These are phyloP conservation scores for Edolisoma coerulescens DNA, from an alignment of 2,113 vertebrate species.

Conservation along the genomic window DNA sequence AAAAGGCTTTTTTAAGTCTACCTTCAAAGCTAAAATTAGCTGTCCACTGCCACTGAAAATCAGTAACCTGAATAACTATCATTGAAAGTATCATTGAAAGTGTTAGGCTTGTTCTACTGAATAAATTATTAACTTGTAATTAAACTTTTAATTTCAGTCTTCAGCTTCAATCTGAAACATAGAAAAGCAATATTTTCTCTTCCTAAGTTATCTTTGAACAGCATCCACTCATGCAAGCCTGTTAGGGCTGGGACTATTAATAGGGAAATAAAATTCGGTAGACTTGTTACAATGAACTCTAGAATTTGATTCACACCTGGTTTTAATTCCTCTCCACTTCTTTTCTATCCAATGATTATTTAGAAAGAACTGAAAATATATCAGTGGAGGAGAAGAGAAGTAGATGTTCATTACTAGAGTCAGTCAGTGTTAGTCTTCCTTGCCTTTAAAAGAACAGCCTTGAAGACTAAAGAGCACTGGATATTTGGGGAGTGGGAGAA, in stretches of 20 bases:
- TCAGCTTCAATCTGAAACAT: neutral
- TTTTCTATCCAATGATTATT: neutral
- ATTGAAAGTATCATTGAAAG: neutral
- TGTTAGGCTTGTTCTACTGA: neutral
- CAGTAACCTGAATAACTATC: neutral
- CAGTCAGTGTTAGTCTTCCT: neutral
- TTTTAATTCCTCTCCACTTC: neutral
- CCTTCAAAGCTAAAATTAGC: neutral
- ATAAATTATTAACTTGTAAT: neutral
- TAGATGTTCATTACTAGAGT: neutral
- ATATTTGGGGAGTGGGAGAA: neutral
- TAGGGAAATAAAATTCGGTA: neutral
- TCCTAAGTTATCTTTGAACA: neutral
- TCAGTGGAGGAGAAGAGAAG: neutral
- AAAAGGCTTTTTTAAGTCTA: neutral
- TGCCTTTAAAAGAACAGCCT: neutral
- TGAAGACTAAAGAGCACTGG: neutral
- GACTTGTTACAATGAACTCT: neutral
- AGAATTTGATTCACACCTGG: neutral
- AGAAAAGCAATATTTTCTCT: neutral
- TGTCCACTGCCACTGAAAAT: neutral
- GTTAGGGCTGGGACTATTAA: neutral
- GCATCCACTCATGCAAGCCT: neutral
- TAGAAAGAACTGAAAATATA: neutral
- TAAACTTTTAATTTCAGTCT: neutral